phyloP scores from a whole-genome alignment of 1,140 invertebrate genomes.

The Drosophila saltans region DNA sequence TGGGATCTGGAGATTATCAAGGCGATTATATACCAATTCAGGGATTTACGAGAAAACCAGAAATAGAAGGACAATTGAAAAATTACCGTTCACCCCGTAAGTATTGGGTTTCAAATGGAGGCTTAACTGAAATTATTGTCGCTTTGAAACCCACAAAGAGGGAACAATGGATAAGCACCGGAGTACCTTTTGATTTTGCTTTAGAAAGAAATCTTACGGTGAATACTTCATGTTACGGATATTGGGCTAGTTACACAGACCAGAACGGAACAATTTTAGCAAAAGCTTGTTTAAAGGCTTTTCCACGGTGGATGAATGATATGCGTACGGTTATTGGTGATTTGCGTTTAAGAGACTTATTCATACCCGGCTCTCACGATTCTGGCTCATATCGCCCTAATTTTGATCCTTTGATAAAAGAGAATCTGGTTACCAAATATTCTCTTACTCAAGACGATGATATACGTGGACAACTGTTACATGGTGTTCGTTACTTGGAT shows the following conservation, averaged over 20 bases:
- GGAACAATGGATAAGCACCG: conserved; percentile 76
- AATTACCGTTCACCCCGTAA: not conserved
- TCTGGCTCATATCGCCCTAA: conserved; percentile 85
- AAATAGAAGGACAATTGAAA: not conserved
- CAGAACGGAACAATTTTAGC: conserved; percentile 59
- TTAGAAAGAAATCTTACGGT: conserved; percentile 59
- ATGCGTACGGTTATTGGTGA: conserved; percentile 79
- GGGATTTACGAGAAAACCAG: conserved; percentile 47
- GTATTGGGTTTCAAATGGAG: conserved; percentile 71
- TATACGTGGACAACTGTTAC: conserved; percentile 85
- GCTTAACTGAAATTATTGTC: conserved; percentile 59
- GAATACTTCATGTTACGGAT: conserved; percentile 70
- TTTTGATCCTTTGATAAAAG: conserved; percentile 66
- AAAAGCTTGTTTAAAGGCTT: conserved; percentile 84
- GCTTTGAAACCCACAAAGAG: conserved; percentile 57
- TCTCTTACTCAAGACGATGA: conserved; percentile 85
- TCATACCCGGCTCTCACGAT: conserved; percentile 87
- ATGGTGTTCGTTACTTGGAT: conserved; percentile 86
- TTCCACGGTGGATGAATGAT: conserved; percentile 87
- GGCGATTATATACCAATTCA: conserved; percentile 54
- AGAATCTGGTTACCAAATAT: conserved; percentile 84
- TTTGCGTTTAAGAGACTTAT: conserved; percentile 84
- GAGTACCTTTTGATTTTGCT: conserved; percentile 70
- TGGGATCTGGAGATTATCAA: conserved; percentile 42
- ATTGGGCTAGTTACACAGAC: conserved; percentile 78